Conservation (phyloP, 92 coral and sea anemone species). For the Bergia sp. region DNA sequence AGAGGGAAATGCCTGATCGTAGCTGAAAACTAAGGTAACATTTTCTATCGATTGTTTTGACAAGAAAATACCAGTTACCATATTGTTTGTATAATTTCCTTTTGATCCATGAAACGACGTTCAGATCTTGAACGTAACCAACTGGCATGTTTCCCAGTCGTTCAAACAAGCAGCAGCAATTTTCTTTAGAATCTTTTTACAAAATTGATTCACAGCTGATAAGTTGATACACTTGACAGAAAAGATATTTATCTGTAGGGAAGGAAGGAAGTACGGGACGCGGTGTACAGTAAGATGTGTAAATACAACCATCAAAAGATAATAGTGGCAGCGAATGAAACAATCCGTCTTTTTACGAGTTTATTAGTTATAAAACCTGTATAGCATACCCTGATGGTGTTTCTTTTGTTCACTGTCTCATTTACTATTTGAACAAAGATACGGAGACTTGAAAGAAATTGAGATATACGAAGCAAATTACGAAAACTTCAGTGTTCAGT, state of each 20-base stretch:
- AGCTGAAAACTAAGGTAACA: not conserved
- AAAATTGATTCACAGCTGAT: not conserved
- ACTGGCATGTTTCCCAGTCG: not conserved
- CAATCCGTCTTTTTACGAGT: not conserved
- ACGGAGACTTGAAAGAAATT: not conserved
- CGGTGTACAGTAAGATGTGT: not conserved
- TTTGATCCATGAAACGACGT: not conserved
- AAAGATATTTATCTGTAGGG: not conserved
- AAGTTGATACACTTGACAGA: slow-evolving; percentile 5
- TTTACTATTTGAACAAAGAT: not conserved
- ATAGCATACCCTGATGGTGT: not conserved
- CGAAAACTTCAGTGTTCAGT: not conserved
- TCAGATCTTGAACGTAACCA: not conserved
- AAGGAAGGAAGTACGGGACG: not conserved
- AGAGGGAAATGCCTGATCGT: not conserved
- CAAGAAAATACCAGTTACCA: not conserved
- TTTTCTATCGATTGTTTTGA: not conserved
- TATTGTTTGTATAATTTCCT: not conserved
- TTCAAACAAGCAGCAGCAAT: not conserved
- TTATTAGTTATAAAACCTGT: not conserved
- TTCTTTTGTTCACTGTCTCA: not conserved
- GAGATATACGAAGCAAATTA: too few relatives aligned
- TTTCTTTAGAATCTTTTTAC: not conserved
- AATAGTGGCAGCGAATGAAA: not conserved
- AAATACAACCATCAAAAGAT: not conserved